Evolutionary conservation across 2,888 invertebrate species (phyloP).

Genomic region (Diadegma fenestrale): DNA sequence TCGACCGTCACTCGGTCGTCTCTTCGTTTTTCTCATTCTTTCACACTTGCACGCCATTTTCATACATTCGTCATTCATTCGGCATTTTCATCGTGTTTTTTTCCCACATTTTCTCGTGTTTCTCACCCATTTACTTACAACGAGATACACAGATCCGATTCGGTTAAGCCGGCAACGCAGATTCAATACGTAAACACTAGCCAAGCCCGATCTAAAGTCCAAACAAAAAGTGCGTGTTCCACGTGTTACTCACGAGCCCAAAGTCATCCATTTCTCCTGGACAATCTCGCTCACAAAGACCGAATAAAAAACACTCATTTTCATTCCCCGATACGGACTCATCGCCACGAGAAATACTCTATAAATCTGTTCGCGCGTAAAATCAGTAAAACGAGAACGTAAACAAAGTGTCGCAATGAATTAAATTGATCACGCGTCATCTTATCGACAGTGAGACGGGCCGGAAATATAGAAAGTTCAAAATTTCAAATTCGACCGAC

Average conservation of each 20-base stretch:
- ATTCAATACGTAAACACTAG: constrained; percentile 5
- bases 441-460: neutral
- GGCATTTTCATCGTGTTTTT: neutral
- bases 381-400: neutral
- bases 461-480: too few relatives aligned
- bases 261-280: neutral
- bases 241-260: constrained; percentile 24
- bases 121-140: neutral
- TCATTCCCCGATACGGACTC: neutral
- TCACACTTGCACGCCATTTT: neutral
- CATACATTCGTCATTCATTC: neutral
- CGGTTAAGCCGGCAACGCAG: constrained; percentile 49
- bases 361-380: neutral
- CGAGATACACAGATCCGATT: constrained; percentile 62
- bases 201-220: constrained; percentile 52
- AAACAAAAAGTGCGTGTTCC: constrained; percentile 48
- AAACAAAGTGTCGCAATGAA: neutral
- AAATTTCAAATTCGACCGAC: too few relatives aligned
- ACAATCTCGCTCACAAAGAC: neutral
- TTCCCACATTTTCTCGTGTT: neutral
- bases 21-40: neutral
- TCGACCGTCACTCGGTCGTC: neutral
- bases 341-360: neutral
- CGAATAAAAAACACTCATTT: neutral
- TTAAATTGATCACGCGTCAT: neutral